phyloP scores from a whole-genome alignment of 2,888 invertebrate species.

The Drosophila recens region DNA sequence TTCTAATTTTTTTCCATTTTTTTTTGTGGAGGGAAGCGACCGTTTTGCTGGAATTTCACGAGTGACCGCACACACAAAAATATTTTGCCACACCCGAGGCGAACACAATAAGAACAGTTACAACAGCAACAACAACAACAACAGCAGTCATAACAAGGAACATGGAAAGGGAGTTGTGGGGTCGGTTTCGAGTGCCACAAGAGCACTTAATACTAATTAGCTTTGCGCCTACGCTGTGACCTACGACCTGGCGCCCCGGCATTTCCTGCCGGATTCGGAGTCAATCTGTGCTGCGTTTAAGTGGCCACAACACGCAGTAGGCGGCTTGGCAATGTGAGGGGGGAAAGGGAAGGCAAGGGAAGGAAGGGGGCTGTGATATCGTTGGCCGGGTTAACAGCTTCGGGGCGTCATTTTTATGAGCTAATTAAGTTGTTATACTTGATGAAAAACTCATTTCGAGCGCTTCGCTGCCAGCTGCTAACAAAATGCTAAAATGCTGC shows the following conservation, averaged over 20 bases:
- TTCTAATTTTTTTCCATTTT: neutral
- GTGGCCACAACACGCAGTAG: conserved; percentile 75
- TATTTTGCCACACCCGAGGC: conserved; percentile 77
- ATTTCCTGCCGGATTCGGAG: conserved; percentile 61
- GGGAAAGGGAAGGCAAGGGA: neutral
- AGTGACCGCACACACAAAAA: conserved; percentile 80
- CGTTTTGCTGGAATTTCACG: conserved; percentile 75
- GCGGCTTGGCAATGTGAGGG: neutral
- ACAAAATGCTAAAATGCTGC: conserved; percentile 33
- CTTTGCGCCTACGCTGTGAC: conserved; percentile 80
- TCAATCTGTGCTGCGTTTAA: conserved; percentile 80
- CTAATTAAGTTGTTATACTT: conserved; percentile 82
- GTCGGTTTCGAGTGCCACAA: conserved; percentile 73
- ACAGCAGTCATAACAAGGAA: conserved; percentile 3
- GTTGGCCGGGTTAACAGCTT: conserved; percentile 72
- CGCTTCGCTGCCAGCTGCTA: conserved; percentile 37
- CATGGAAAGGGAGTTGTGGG: conserved; percentile 14
- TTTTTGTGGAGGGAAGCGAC: conserved; percentile 27
- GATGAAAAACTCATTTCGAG: conserved; percentile 78
- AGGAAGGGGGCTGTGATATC: conserved; percentile 1
- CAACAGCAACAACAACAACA: conserved; percentile 30
- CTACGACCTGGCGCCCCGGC: conserved; percentile 68
- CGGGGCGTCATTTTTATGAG: conserved; percentile 78
- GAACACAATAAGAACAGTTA: conserved; percentile 37
- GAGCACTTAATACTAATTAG: conserved; percentile 82